Base-by-base conservation (phyloP, 92 coral and sea anemone genomes). In the Actinernus sp. region DNA sequence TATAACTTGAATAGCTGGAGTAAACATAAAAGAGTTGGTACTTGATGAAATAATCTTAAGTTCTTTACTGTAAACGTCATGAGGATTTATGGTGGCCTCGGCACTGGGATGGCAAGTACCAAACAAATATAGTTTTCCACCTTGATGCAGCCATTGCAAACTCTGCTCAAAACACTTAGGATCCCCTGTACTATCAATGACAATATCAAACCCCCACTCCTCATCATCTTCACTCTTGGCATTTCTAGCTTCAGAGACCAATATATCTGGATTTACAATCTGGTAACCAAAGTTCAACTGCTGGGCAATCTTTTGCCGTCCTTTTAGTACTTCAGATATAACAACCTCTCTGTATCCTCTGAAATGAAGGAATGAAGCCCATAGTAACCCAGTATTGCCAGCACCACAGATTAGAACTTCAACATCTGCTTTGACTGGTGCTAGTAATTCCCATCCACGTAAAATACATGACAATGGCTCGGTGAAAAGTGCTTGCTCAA, bases 141-240 rank as follows among this genome's bases (percentile, higher is more conserved):
- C 97, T 13, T 65, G 92, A 44, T 87, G 88, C 49, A 91, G 73
- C 81, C 91, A 89, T 34, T 76, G 75, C 36, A 81, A 43, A 7
- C 84, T 89, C 61, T 88, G 91, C 60, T 85, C 96, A 47, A 92
- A 79, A 4, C 86, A 55, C 20, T 71, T 84, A 0, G 97, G 89
- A 61, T 92, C 92, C 12, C 97, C 97, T 20, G 97, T 72, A 54
- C 96, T 83, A 49, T 92, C 97, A 37, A 92, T 66, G 3, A 92
- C 81, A 31, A 84, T 61, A 53, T 92, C 97, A 84, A 92, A 92
- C 3, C 97, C 97, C 97, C 97, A 92, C 4, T 83, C 97, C 18
- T 82, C 81, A 20, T 92, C 93, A 4, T 82, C 78, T 4, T 89
- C 90, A 37, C 48, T 65, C 31, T 68, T 65, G 0, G 95, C 97